Percentiles rank a stretch among this genome's conserved stretches.
These are phyloP conservation scores for Sorex araneus DNA, from an alignment of 2,113 vertebrate genomes.

Conservation along the genomic window DNA sequence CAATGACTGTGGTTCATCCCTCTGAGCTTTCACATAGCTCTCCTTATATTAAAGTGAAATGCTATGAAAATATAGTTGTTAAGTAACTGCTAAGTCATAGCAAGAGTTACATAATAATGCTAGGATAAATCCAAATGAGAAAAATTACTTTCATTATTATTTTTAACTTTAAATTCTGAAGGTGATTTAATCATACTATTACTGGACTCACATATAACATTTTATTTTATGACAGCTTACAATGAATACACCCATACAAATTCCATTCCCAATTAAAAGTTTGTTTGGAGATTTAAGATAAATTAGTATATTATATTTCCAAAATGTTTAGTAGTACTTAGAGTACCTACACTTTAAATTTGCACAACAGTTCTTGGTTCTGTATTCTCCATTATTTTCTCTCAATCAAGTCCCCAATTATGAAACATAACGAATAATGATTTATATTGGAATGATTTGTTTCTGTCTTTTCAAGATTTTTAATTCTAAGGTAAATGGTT, in stretches of 20 bases:
- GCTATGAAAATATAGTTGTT: neutral
- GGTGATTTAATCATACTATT: neutral
- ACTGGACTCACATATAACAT: neutral
- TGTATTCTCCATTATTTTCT: neutral
- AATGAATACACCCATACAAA: neutral
- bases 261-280: neutral
- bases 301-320: neutral
- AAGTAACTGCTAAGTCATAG: neutral
- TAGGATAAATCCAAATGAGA: neutral
- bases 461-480: neutral
- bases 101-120: neutral
- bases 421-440: neutral
- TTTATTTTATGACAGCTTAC: conserved; percentile 14
- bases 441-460: neutral
- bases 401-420: neutral
- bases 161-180: neutral
- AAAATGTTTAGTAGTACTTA: neutral
- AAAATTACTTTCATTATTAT: neutral
- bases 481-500: neutral
- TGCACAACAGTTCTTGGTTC: neutral
- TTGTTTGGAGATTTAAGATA: neutral
- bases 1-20: too few species aligned
- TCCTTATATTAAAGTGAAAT: neutral
- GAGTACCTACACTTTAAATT: neutral
- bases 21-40: too few species aligned